phyloP scores from a whole-genome alignment of 37 sponge, comb jelly and placozoan genomes.

The Aphrocallistes beatrix region DNA sequence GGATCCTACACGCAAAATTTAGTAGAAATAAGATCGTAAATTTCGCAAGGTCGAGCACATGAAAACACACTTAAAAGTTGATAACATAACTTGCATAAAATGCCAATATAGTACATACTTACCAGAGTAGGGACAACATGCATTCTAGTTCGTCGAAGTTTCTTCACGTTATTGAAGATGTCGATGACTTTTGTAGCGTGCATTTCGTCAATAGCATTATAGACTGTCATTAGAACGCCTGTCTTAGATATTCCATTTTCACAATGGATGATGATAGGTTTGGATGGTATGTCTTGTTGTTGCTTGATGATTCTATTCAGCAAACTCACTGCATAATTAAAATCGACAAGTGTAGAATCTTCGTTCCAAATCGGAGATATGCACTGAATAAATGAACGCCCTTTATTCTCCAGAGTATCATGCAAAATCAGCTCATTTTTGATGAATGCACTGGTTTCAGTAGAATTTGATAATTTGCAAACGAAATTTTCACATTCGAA shows the following conservation, averaged over 20 bases:
- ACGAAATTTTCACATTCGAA: not conserved
- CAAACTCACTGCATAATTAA: not conserved
- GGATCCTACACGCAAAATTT: too few relatives aligned
- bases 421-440: not conserved
- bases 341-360: not conserved
- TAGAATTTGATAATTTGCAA: not conserved
- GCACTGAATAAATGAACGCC: too few relatives aligned
- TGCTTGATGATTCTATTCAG: not conserved
- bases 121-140: too few relatives aligned
- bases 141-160: too few relatives aligned
- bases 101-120: too few relatives aligned
- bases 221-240: not conserved
- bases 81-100: too few relatives aligned
- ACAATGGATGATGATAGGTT: not conserved
- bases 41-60: too few relatives aligned
- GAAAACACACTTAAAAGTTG: too few relatives aligned
- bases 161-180: too few relatives aligned
- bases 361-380: not conserved
- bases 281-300: not conserved
- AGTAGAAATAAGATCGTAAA: too few relatives aligned
- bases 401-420: not conserved
- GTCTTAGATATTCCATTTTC: not conserved
- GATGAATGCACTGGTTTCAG: not conserved
- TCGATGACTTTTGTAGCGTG: too few relatives aligned
- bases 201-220: not conserved